phyloP scores from a whole-genome alignment of 2,113 vertebrate species.

The Ammodytes marinus region DNA sequence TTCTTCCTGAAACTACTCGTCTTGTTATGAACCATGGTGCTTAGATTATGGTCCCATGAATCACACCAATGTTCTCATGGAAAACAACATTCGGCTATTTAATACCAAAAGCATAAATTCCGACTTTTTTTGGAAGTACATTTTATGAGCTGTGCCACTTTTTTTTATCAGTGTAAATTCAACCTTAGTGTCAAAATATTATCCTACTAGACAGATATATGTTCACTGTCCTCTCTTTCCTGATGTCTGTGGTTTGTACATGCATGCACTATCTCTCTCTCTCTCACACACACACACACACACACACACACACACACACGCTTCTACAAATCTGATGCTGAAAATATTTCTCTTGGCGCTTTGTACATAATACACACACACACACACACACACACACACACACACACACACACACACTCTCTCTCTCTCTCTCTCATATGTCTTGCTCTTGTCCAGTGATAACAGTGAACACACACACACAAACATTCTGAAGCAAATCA shows the following conservation, averaged over 20 bases:
- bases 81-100: neutral
- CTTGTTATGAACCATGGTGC: neutral
- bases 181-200: slow-evolving; percentile 27
- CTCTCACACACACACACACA: neutral
- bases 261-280: slow-evolving; percentile 9
- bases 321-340: neutral
- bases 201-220: slow-evolving; percentile 8
- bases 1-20: neutral
- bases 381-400: neutral
- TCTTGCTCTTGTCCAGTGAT: neutral
- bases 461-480: neutral
- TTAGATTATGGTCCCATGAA: neutral
- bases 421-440: too few species aligned
- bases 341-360: neutral
- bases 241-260: slow-evolving; percentile 54
- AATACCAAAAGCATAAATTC: neutral
- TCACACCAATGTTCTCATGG: neutral
- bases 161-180: slow-evolving; percentile 26
- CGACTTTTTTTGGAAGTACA: neutral
- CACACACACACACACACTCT: neutral
- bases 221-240: slow-evolving; percentile 33
- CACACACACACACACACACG: neutral
- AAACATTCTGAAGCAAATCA: neutral
- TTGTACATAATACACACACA: slow-evolving; percentile 6
- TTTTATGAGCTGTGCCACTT: neutral